Percentiles rank a stretch among this genome's conserved stretches.
Conservation (phyloP, 2,888 invertebrate genomes). For the Elmis aenea region DNA sequence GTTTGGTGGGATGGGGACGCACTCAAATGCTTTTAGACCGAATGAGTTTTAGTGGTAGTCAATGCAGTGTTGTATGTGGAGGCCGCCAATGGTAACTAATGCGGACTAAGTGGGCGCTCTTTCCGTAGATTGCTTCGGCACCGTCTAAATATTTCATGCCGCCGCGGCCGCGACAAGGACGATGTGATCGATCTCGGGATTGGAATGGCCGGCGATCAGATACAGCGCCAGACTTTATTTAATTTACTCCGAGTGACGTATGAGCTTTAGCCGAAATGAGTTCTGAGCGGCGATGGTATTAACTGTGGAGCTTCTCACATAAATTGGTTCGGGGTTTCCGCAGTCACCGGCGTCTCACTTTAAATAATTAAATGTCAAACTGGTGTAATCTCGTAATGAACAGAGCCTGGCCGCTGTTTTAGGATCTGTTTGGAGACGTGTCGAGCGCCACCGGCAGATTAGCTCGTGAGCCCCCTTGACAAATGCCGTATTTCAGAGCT, state of each 20-base stretch:
- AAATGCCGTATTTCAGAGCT: conserved; percentile 32
- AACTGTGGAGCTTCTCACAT: conserved; percentile 36
- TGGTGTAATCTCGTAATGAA: conserved; percentile 42
- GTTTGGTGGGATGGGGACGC: conserved; percentile 23
- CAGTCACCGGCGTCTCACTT: conserved; percentile 40
- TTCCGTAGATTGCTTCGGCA: conserved; percentile 43
- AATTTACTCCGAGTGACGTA: conserved; percentile 44
- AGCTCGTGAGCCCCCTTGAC: conserved; percentile 37
- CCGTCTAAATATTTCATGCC: conserved; percentile 45
- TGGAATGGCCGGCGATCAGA: conserved; percentile 42
- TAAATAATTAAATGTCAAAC: conserved; percentile 47
- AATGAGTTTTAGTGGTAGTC: conserved; percentile 41
- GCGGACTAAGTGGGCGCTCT: conserved; percentile 43
- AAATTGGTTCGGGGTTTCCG: conserved; percentile 43
- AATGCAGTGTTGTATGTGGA: conserved; percentile 31
- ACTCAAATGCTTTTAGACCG: conserved; percentile 44
- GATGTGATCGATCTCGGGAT: conserved; percentile 41
- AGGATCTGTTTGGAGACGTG: conserved; percentile 39
- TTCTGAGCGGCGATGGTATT: conserved; percentile 35
- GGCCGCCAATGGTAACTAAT: conserved; percentile 39
- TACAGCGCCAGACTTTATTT: conserved; percentile 42
- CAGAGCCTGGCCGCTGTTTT: conserved; percentile 36
- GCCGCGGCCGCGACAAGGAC: conserved; percentile 27
- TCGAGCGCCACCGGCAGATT: conserved; percentile 31
- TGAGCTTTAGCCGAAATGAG: conserved; percentile 41